Percentiles rank a stretch among this genome's conserved stretches.
These are phyloP conservation scores for Danio choprae DNA, from an alignment of 2,797 vertebrate genomes.

Conservation along the genomic window DNA sequence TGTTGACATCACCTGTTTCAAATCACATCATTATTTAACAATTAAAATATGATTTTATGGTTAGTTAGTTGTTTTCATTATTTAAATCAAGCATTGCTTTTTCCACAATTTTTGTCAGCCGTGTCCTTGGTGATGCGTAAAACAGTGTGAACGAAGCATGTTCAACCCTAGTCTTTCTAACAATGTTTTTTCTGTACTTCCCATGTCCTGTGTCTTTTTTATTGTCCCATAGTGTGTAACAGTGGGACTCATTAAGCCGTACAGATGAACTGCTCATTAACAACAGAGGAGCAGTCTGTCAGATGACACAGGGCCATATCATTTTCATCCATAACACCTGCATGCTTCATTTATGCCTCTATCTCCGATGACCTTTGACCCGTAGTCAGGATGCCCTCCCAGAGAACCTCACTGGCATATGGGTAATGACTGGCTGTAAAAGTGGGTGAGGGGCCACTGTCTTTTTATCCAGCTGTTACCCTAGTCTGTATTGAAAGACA, in stretches of 20 bases:
- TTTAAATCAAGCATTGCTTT: not conserved
- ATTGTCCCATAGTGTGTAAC: conserved; percentile 21
- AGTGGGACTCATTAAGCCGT: conserved; percentile 15
- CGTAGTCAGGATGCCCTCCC: not conserved
- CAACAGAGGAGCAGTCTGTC: conserved; percentile 18
- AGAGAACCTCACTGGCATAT: conserved; percentile 36
- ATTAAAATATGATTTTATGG: not conserved
- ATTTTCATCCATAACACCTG: conserved; percentile 37
- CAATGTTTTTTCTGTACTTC: not conserved
- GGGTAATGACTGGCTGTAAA: conserved; percentile 43
- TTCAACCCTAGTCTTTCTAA: not conserved
- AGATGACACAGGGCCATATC: conserved; percentile 5
- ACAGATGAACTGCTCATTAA: conserved; percentile 35
- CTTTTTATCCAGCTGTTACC: conserved; percentile 42
- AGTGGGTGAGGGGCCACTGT: conserved; percentile 21
- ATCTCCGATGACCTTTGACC: conserved; percentile 43
- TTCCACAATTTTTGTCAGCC: not conserved
- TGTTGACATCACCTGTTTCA: too few relatives aligned
- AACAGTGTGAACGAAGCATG: not conserved
- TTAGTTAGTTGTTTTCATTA: not conserved
- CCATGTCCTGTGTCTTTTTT: conserved; percentile 6
- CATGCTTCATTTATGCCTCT: conserved; percentile 44
- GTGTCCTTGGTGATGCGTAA: not conserved
- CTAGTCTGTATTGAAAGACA: conserved; percentile 31
- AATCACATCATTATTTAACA: too few relatives aligned